Conservation (phyloP, 2,888 invertebrate genomes). For the Phanerotoma sp. region DNA sequence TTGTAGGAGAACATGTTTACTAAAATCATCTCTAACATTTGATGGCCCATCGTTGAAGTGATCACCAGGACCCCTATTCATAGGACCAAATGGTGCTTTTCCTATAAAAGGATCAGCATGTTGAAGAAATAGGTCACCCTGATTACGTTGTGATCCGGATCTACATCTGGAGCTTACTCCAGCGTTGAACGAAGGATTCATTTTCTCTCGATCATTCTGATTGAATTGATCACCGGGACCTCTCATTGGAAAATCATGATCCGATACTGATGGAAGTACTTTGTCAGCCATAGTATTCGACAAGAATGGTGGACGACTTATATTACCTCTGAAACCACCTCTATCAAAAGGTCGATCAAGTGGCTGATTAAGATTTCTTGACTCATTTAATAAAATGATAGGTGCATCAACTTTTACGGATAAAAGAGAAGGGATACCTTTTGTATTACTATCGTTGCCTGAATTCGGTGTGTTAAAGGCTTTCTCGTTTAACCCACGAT, state of each 20-base stretch:
- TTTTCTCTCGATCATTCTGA: background rate
- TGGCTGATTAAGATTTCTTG: constrained; percentile 6
- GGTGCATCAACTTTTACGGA: constrained; percentile 36
- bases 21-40: constrained; percentile 9
- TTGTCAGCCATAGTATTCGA: constrained; percentile 28
- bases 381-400: background rate
- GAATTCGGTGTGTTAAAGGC: constrained; percentile 18
- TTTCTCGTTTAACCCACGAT: constrained; percentile 22
- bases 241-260: constrained; percentile 2
- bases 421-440: constrained; percentile 37
- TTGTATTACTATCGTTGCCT: constrained; percentile 3
- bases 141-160: background rate
- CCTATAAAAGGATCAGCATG: too few species aligned
- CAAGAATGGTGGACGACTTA: constrained; percentile 16
- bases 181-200: too few species aligned
- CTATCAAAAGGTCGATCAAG: constrained; percentile 24
- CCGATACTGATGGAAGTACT: constrained; percentile 20
- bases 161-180: background rate
- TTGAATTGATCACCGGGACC: constrained; percentile 4
- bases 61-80: background rate
- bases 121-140: too few species aligned
- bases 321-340: too few species aligned
- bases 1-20: constrained; percentile 22
- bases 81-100: background rate
- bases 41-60: constrained; percentile 12